phyloP scores from a whole-genome alignment of 2,888 invertebrate genomes.

The Notodonta ziczac region DNA sequence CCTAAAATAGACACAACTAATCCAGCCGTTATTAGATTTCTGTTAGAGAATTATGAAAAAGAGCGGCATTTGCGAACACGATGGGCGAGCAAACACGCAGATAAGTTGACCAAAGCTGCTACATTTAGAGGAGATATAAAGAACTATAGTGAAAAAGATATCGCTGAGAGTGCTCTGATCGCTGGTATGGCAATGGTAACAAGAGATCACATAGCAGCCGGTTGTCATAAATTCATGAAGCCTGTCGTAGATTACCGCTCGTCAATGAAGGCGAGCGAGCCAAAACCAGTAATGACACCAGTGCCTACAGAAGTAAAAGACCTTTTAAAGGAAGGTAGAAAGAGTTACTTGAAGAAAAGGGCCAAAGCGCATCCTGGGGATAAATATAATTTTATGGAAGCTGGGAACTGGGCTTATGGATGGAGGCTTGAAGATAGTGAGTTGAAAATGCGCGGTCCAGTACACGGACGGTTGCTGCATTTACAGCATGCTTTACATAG shows the following conservation, averaged over 20 bases:
- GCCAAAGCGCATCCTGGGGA: slow-evolving; percentile 25
- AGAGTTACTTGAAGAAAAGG: slow-evolving; percentile 31
- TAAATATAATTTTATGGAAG: slow-evolving; percentile 36
- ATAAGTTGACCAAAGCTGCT: slow-evolving; percentile 16
- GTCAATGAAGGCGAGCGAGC: not conserved
- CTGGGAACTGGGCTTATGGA: slow-evolving; percentile 34
- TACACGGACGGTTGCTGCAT: slow-evolving; percentile 16
- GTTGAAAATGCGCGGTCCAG: slow-evolving; percentile 18
- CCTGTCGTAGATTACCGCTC: slow-evolving; percentile 10
- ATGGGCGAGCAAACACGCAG: slow-evolving; percentile 22
- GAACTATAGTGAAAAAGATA: slow-evolving; percentile 21
- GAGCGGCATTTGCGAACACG: slow-evolving; percentile 26
- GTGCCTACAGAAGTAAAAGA: slow-evolving; percentile 17
- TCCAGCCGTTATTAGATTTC: slow-evolving; percentile 16
- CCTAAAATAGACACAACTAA: slow-evolving; percentile 18
- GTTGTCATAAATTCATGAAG: slow-evolving; percentile 14
- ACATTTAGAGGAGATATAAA: slow-evolving; percentile 21
- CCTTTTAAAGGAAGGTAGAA: slow-evolving; percentile 19
- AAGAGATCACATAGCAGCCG: slow-evolving; percentile 14
- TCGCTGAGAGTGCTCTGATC: slow-evolving; percentile 13
- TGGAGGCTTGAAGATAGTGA: slow-evolving; percentile 34
- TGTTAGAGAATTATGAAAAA: slow-evolving; percentile 33
- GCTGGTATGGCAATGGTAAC: slow-evolving; percentile 20
- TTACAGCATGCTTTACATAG: slow-evolving; percentile 13
- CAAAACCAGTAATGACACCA: slow-evolving; percentile 13